Percentiles rank a stretch among this genome's conserved stretches.
These are phyloP conservation scores for Lobophora halterata DNA, from an alignment of 2,888 invertebrate genomes.

Conservation along the genomic window DNA sequence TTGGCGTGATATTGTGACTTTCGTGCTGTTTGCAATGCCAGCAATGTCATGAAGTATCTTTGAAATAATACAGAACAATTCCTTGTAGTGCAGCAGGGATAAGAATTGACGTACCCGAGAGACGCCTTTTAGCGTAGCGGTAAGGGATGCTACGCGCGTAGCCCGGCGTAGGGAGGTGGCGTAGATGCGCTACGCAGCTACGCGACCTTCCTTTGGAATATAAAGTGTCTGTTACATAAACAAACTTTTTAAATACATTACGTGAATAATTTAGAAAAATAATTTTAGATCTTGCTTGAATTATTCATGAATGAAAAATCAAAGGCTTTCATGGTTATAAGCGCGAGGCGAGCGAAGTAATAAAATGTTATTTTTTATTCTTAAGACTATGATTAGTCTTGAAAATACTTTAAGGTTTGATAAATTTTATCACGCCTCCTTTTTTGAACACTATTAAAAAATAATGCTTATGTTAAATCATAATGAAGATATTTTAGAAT, in stretches of 20 bases:
- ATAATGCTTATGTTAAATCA: too few species aligned
- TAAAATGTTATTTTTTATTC: background rate
- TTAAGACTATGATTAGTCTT: too few species aligned
- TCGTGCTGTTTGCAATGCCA: slow-evolving; percentile 17
- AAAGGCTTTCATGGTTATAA: slow-evolving; percentile 5
- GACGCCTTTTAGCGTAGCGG: slow-evolving; percentile 32
- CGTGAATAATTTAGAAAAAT: slow-evolving; percentile 8
- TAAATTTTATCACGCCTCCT: too few species aligned
- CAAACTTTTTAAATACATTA: slow-evolving; percentile 25
- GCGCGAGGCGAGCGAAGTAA: background rate
- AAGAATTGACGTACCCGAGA: slow-evolving; percentile 31
- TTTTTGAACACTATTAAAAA: too few species aligned
- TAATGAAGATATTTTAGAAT: too few species aligned
- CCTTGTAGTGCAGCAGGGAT: too few species aligned
- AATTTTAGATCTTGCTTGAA: slow-evolving; percentile 2
- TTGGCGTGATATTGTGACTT: slow-evolving; percentile 12
- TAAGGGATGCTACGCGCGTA: slow-evolving; percentile 40
- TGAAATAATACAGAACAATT: background rate
- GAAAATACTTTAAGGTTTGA: too few species aligned
- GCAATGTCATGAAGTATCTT: slow-evolving; percentile 8
- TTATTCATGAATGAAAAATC: slow-evolving; percentile 16
- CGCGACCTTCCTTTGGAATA: slow-evolving; percentile 32
- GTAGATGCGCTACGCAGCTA: slow-evolving; percentile 35
- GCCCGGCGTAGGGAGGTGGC: slow-evolving; percentile 27
- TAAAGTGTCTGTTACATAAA: slow-evolving; percentile 23